Percentiles rank a stretch among this genome's conserved stretches.
Conservation (phyloP, 2,888 invertebrate genomes). For the Ernsta delagoae region DNA sequence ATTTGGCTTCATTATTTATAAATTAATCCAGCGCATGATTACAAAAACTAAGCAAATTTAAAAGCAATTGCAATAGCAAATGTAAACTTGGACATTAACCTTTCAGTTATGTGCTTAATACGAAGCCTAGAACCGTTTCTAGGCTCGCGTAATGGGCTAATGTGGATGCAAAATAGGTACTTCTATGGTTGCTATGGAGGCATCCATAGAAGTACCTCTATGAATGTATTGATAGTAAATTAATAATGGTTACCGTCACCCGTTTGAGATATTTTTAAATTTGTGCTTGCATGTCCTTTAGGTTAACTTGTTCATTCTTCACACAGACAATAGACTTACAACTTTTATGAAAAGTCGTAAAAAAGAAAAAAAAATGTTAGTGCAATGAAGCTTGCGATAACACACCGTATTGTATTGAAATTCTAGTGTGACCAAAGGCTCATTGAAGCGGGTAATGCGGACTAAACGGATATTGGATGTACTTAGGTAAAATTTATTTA, state of each 20-base stretch:
- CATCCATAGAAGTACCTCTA: too few species aligned
- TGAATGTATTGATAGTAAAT: too few species aligned
- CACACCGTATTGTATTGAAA: constrained; percentile 57
- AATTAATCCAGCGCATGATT: neutral
- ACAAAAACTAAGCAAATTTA: constrained; percentile 9
- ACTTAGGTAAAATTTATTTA: constrained; percentile 8
- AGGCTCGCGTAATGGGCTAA: neutral
- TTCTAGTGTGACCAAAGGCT: constrained; percentile 63
- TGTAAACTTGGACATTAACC: constrained; percentile 25
- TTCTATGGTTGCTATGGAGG: neutral
- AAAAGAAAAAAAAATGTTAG: constrained; percentile 18
- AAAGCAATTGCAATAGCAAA: constrained; percentile 20
- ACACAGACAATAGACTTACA: constrained; percentile 10
- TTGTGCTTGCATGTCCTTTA: too few species aligned
- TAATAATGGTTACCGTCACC: neutral
- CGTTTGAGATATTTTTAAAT: too few species aligned
- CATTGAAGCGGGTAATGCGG: constrained; percentile 66
- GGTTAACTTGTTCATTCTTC: too few species aligned
- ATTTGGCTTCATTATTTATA: constrained; percentile 22
- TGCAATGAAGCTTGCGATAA: constrained; percentile 61
- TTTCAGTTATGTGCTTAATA: constrained; percentile 4
- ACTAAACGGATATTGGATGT: constrained; percentile 54
- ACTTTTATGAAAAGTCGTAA: too few species aligned
- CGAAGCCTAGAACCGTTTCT: neutral
- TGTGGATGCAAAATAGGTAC: neutral